A percentile compares a stretch with the other conserved stretches of the same genome.
These are phyloP conservation scores for Hassar affinis DNA, from an alignment of 2,113 vertebrate species.

Conservation along the genomic window DNA sequence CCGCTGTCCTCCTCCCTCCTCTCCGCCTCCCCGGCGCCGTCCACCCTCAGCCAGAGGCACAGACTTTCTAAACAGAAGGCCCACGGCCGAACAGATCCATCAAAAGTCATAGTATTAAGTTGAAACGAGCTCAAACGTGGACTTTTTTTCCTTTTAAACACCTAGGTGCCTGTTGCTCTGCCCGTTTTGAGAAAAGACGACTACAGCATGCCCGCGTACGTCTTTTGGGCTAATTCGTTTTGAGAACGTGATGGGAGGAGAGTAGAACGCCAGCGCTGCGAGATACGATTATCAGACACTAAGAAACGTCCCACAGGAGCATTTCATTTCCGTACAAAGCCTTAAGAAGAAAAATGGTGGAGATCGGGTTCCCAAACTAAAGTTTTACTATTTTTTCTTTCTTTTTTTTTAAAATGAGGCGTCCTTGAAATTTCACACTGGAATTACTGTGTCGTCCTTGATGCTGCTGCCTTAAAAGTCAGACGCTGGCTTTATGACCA, in stretches of 20 bases:
- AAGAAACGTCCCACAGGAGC: constrained; percentile 7
- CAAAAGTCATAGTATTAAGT: constrained; percentile 54
- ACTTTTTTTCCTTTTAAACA: constrained; percentile 1
- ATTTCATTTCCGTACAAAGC: constrained; percentile 31
- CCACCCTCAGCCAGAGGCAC: constrained; percentile 34
- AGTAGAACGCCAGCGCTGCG: background rate
- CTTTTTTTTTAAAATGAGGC: background rate
- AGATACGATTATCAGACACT: constrained; percentile 21
- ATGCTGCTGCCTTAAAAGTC: constrained; percentile 55
- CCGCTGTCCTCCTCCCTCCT: constrained; percentile 53
- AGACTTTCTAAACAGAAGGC: constrained; percentile 49
- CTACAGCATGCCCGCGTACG: background rate
- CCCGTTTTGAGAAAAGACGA: constrained; percentile 8
- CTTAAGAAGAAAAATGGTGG: constrained; percentile 33
- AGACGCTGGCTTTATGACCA: constrained; percentile 50
- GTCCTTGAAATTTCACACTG: constrained; percentile 52
- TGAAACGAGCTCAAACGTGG: constrained; percentile 12
- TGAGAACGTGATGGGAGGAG: background rate
- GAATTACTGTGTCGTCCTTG: constrained; percentile 49
- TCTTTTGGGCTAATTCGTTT: background rate
- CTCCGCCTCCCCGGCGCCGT: constrained; percentile 51
- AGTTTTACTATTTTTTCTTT: background rate
- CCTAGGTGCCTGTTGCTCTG: constrained; percentile 32
- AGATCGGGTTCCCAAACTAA: constrained; percentile 17
- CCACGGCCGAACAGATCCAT: constrained; percentile 33